phyloP scores from a whole-genome alignment of 1,140 invertebrate genomes.

The Heliconius himera region DNA sequence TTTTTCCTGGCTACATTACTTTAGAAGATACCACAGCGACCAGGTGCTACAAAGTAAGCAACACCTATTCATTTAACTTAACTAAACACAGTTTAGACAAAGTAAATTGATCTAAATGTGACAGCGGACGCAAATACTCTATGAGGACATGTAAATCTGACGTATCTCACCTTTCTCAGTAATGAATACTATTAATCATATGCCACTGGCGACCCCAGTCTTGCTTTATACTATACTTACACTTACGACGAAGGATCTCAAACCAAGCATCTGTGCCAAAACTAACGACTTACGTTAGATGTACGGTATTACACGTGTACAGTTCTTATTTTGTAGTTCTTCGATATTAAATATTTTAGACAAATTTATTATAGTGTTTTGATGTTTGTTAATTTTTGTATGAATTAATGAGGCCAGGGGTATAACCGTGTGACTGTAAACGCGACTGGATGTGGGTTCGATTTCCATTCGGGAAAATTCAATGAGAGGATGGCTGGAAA shows the following conservation, averaged over 20 bases:
- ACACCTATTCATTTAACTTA: constrained; percentile 4
- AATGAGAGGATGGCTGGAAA: too few relatives aligned
- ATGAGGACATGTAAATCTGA: constrained; percentile 59
- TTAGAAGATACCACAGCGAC: not conserved
- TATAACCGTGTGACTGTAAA: too few relatives aligned
- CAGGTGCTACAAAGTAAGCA: constrained; percentile 16
- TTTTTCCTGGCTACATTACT: too few relatives aligned
- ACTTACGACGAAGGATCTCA: constrained; percentile 54
- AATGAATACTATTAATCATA: constrained; percentile 74
- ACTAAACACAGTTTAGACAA: constrained; percentile 21
- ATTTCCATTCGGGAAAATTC: too few relatives aligned
- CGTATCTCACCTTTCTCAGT: constrained; percentile 56
- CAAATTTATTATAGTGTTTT: too few relatives aligned
- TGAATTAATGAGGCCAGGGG: too few relatives aligned
- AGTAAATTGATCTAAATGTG: constrained; percentile 41
- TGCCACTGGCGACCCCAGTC: constrained; percentile 49
- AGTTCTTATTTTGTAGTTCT: not conserved
- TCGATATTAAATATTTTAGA: not conserved
- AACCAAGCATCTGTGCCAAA: constrained; percentile 68
- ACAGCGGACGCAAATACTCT: constrained; percentile 41
- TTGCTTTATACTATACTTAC: constrained; percentile 48
- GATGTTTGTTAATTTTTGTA: too few relatives aligned
- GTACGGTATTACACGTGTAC: not conserved
- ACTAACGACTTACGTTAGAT: constrained; percentile 61
- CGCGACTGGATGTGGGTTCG: too few relatives aligned